phyloP scores from a whole-genome alignment of 2,888 invertebrate species.

The Pachydiplax longipennis region DNA sequence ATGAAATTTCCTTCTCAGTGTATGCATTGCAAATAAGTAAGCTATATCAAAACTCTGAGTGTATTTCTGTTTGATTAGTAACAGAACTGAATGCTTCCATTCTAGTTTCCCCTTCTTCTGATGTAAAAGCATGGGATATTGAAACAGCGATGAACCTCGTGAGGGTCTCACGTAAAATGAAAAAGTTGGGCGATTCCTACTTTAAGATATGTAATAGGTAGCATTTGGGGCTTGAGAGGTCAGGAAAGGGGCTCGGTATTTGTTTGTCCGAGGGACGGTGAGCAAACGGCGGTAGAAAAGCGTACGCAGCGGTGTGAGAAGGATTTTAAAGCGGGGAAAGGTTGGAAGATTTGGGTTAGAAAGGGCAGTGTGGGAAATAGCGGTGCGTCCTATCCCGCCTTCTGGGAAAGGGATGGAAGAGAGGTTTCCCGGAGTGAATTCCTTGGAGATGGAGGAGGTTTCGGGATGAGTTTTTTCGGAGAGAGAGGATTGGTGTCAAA shows the following conservation, averaged over 20 bases:
- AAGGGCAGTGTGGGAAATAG: background rate
- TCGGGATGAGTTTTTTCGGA: background rate
- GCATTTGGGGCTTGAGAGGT: background rate
- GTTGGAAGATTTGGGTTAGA: background rate
- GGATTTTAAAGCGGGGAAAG: background rate
- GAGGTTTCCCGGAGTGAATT: background rate
- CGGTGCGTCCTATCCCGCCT: background rate
- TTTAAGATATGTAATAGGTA: background rate
- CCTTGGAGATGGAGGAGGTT: background rate
- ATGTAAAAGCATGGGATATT: no score
- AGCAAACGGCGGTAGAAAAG: background rate
- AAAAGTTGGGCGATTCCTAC: background rate
- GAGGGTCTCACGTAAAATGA: no score
- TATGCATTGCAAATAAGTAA: no score
- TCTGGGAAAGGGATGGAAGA: background rate
- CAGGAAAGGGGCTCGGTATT: background rate
- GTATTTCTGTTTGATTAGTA: no score
- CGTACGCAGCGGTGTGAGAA: background rate
- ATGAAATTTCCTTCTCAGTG: no score
- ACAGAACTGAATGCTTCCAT: no score
- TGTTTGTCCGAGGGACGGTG: background rate
- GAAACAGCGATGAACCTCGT: no score
- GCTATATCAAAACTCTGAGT: no score
- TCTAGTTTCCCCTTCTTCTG: no score
- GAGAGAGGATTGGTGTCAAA: background rate